phyloP scores from a whole-genome alignment of 2,797 vertebrate genomes.

The Rhadinocentrus ornatus region DNA sequence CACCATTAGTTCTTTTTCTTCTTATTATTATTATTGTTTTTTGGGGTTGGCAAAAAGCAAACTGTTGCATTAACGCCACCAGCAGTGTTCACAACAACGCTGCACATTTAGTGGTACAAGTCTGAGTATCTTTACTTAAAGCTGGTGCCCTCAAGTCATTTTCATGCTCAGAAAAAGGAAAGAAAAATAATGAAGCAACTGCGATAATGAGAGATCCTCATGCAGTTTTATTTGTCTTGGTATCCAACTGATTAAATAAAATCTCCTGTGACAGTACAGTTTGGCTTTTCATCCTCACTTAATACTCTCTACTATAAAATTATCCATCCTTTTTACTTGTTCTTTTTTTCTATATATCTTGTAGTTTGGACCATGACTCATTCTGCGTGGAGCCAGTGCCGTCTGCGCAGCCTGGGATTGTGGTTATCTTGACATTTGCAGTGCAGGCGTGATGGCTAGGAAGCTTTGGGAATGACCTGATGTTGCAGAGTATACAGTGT shows the following conservation, averaged over 20 bases:
- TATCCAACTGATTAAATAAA: background rate
- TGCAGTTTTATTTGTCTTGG: background rate
- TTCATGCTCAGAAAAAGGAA: too few species aligned
- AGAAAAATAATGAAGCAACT: too few species aligned
- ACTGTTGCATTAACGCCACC: too few species aligned
- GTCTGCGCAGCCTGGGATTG: slow-evolving; percentile 22
- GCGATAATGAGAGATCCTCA: too few species aligned
- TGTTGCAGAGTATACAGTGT: slow-evolving; percentile 9
- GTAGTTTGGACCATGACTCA: slow-evolving; percentile 23
- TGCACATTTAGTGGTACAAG: background rate
- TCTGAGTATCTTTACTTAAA: too few species aligned
- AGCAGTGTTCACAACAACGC: too few species aligned
- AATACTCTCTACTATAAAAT: background rate
- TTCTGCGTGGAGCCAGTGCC: slow-evolving; percentile 10
- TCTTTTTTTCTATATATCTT: background rate
- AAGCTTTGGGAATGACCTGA: slow-evolving; percentile 15
- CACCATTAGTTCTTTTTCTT: too few species aligned
- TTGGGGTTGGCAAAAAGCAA: too few species aligned
- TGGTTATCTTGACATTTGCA: slow-evolving; percentile 48
- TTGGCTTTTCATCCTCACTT: background rate
- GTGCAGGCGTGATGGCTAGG: background rate
- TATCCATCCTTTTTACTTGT: background rate
- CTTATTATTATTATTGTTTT: too few species aligned
- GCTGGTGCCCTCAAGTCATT: too few species aligned
- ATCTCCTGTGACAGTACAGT: background rate